Evolutionary conservation across 2,113 vertebrate genomes (phyloP), one percentile per base, ranked within the genome.

Genomic region (Tringa solitaria): DNA sequence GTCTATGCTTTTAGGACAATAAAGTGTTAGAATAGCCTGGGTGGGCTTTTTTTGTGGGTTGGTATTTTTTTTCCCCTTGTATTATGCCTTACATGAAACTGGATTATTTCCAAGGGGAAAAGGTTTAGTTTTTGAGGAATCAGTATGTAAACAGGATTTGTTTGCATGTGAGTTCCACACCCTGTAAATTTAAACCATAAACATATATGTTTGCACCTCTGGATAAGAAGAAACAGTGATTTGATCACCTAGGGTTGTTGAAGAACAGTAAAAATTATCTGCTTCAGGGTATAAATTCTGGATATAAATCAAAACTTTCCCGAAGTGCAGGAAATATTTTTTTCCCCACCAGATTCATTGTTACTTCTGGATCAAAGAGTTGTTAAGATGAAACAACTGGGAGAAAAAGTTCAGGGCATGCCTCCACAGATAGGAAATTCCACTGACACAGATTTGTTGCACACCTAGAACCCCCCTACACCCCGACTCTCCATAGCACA

Each of bases 401-500:
- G 26, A 65, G 17, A 54, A 89, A 89, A 87, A 87, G 21, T 82
- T 91, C 39, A 75, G 74, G 43, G 63, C n/a, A 41, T 32, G 16
- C 10, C n/a, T 89, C 79, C 51, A 48, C 33, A 84, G 19, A 41
- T 3, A 37, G 41, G 75, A 86, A 80, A 81, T 89, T 61, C 89
- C 26, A 63, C 32, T 46, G 63, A 37, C 32, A 35, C 18, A 37
- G 28, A 22, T 67, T 39, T 63, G 14, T 43, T 80, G 46, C 43
- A 53, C 21, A 78, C 14, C 5, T 48, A 63, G 43, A 74, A 32
- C 22, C 11, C 15, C 2, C 18, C 7, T 27, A 5, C 45, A 10
- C 46, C 7, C 32, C 7, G 1, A 7, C 2, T 8, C 41, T 33
- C 30, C 1, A 0, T 43, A 63, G 15, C 28, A 8, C 26, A 14